These are phyloP conservation scores for Sinocyclocheilus rhinocerous DNA, from an alignment of 2,113 vertebrate species.

Conservation along the genomic window DNA sequence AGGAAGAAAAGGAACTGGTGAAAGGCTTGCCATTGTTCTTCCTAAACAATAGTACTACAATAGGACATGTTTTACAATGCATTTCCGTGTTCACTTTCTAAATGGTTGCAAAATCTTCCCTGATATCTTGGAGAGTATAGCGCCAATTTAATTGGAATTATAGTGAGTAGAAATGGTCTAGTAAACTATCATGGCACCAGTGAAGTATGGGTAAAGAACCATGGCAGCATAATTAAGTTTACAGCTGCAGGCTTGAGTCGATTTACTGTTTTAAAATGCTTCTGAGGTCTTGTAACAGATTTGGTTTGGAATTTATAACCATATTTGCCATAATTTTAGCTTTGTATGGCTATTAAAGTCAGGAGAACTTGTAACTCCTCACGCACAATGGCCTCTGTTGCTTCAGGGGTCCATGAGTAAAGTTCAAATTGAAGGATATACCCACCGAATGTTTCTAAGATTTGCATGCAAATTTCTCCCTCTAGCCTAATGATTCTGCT, in stretches of 20 bases:
- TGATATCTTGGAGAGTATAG: neutral
- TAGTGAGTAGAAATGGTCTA: neutral
- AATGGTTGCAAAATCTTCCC: neutral
- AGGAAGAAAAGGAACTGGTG: neutral
- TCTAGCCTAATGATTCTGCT: neutral
- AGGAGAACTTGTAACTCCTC: neutral
- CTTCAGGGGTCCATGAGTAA: conserved; percentile 21
- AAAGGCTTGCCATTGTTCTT: conserved; percentile 27
- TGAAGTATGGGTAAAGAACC: neutral
- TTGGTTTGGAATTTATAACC: conserved; percentile 21
- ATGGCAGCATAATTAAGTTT: neutral
- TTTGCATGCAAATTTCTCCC: conserved; percentile 40
- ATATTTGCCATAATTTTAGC: neutral
- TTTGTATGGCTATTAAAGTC: conserved; percentile 36
- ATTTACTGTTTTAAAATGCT: conserved; percentile 17
- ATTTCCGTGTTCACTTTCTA: conserved; percentile 17
- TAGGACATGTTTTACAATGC: conserved; percentile 25
- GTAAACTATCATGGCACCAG: neutral
- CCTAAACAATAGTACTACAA: conserved; percentile 2
- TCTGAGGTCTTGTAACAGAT: neutral
- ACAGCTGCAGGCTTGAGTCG: conserved; percentile 14
- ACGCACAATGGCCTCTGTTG: conserved; percentile 12
- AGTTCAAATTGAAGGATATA: conserved; percentile 34
- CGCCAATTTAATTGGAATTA: neutral
- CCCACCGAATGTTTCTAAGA: conserved; percentile 19